A percentile compares a stretch with the other conserved stretches of the same genome.
Conservation (phyloP, 2,888 invertebrate species). For the Pachydiplax longipennis region DNA sequence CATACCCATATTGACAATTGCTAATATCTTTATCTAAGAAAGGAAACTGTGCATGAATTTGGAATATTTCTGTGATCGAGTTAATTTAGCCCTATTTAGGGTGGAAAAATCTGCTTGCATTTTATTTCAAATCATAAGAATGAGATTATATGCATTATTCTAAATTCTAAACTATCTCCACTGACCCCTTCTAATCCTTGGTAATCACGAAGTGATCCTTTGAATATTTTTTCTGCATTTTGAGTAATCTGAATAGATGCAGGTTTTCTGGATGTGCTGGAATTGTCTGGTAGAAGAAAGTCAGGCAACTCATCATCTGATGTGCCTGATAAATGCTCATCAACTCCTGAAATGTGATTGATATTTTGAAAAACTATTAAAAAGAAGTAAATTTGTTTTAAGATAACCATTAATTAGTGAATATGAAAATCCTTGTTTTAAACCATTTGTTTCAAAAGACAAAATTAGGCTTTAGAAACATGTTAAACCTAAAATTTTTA, state of each 20-base stretch:
- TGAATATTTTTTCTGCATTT: conserved; percentile 51
- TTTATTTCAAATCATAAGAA: too few species aligned
- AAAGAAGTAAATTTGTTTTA: neutral
- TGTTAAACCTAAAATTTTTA: too few species aligned
- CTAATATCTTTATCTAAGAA: too few species aligned
- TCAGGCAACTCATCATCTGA: conserved; percentile 52
- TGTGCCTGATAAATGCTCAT: conserved; percentile 43
- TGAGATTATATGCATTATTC: neutral
- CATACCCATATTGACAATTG: too few species aligned
- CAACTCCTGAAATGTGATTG: conserved; percentile 38
- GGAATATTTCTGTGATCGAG: too few species aligned
- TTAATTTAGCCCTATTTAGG: too few species aligned
- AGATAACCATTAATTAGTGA: neutral
- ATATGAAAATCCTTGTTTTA: neutral
- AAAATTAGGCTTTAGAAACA: too few species aligned
- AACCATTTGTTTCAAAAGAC: too few species aligned
- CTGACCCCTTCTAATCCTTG: conserved; percentile 53
- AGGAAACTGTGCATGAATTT: too few species aligned
- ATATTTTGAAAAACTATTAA: neutral
- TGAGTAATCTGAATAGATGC: neutral
- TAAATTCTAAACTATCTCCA: neutral
- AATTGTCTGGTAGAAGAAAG: conserved; percentile 50
- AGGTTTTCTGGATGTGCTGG: conserved; percentile 46
- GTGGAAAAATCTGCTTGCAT: too few species aligned
- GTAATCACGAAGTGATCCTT: conserved; percentile 52